Evolutionary conservation across 2,888 invertebrate genomes (phyloP), one percentile per base, ranked within the genome.

Genomic region (Platycnemis pennipes): DNA sequence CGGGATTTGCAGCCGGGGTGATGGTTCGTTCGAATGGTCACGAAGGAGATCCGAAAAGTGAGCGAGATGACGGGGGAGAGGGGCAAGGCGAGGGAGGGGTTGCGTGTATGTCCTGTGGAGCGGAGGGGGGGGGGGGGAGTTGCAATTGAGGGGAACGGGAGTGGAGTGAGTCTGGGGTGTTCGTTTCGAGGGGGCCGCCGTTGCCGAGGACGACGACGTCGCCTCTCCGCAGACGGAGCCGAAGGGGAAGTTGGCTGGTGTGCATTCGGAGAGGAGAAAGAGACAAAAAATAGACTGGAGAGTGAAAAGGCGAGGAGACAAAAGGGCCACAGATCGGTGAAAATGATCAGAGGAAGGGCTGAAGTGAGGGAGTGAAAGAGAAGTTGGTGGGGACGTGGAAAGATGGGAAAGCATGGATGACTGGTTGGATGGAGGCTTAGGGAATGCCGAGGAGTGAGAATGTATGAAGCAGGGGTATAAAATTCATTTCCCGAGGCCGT

Each of bases 401-500:
- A 37, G 77, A 37, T 0, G 63, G 63, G 22, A 37, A 7, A 31
- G 69, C 69, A 16, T 56, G 69, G 77, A 13, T 77, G 77, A 13
- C 37, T 77, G 37, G 37, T 37, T 37, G 77, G 77, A 77, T 37
- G 77, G 31, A 31, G 77, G 37, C 77, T 77, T 37, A 37, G 77
- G 77, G 77, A 37, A 37, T 37, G 77, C 77, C 77, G 37, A 77
- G n/a, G 37, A 77, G 77, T 37, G 77, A 77, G 77, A 77, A 77
- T 37, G 37, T 77, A 37, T 77, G 77, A 37, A 11, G 91, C 31
- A 26, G 45, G 44, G 63, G 44, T 42, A 56, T 91, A 91, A 91
- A 91, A 91, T 42, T 44, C 44, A 22, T 56, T 91, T 91, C n/a
- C 44, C 44, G 63, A 26, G 44, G 37, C 91, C 91, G 91, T 91